Base-by-base conservation (phyloP, 2,888 invertebrate genomes). In the Rhagophthalmus giganteus region DNA sequence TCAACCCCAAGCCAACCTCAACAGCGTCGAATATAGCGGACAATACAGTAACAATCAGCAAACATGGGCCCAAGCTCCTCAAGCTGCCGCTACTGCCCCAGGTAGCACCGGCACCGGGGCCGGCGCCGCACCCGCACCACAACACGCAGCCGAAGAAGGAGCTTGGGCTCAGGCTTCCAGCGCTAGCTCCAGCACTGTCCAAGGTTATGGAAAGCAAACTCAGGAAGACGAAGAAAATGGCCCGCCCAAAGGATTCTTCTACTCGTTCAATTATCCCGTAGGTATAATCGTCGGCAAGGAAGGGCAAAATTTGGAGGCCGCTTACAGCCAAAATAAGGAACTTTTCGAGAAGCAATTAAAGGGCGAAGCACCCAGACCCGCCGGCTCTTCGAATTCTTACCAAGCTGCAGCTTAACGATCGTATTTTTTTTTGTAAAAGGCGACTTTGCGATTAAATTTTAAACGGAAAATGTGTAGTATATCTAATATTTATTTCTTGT, bases 201-300 rank as follows among this genome's bases (percentile, higher is more conserved):
- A 16, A 35, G 5, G 25, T 12, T 15, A 9, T 2, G 39, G 11
- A 15, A 13, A 33, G 34, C 40, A 48, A 11, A 37, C 74, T 54
- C 61, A 62, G 20, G 62, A 64, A 15, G 64, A 76, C 52, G 80
- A 80, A 66, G 69, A 69, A 42, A 71, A 72, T 6, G 79, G 74
- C 10, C 75, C 75, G 11, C 86, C 86, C 37, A 80, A 81, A 64
- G 87, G 87, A 38, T 87, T 87, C 78, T 87, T 83, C 79, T 87
- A 87, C 72, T 82, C 79, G 63, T 84, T 82, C 72, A 79, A 81
- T 61, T 86, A 87, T 72, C 84, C 85, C 14, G 84, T 82, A n/a
- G 83, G 75, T 13, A 73, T 76, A 33, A 74, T 74, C 33, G 73
- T 72, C 2, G 60, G 65, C 3, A 72, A 73, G 53, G 66, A 69